phyloP scores from a whole-genome alignment of 2,888 invertebrate genomes.

The Gastracanthus pulcherrimus region DNA sequence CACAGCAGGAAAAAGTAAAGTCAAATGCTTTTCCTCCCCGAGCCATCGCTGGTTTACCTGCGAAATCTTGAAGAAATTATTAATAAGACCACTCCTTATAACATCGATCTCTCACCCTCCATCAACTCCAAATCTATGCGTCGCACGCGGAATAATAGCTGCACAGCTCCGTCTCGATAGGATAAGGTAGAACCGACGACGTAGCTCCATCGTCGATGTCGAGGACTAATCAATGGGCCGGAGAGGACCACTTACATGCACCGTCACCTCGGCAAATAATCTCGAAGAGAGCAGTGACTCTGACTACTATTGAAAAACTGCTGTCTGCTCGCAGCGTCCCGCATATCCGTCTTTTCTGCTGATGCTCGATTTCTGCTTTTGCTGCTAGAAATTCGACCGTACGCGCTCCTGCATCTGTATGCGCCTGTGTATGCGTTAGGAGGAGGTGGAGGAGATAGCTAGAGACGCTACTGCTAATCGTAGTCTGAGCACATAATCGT shows the following conservation, averaged over 20 bases:
- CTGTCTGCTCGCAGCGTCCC: conserved; percentile 30
- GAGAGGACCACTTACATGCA: conserved; percentile 66
- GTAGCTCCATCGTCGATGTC: background rate
- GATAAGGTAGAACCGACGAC: conserved; percentile 27
- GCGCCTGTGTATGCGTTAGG: background rate
- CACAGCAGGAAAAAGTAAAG: background rate
- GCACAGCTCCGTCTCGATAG: no score
- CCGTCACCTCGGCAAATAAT: conserved; percentile 67
- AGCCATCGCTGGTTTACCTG: background rate
- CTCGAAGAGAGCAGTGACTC: conserved; percentile 52
- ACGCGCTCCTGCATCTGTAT: background rate
- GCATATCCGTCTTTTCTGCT: conserved; percentile 40
- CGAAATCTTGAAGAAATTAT: conserved; percentile 14
- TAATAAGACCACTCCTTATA: conserved; percentile 8
- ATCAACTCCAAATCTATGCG: background rate
- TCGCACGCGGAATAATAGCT: background rate
- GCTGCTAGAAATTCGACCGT: background rate
- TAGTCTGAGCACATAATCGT: conserved; percentile 19
- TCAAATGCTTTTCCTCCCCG: background rate
- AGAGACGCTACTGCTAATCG: background rate
- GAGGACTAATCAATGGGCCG: background rate
- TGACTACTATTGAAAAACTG: conserved; percentile 55
- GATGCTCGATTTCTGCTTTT: no score
- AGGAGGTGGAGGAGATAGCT: no score
- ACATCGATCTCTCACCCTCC: background rate